Conservation (phyloP, 2,888 invertebrate species). For the Julus scanicus region DNA sequence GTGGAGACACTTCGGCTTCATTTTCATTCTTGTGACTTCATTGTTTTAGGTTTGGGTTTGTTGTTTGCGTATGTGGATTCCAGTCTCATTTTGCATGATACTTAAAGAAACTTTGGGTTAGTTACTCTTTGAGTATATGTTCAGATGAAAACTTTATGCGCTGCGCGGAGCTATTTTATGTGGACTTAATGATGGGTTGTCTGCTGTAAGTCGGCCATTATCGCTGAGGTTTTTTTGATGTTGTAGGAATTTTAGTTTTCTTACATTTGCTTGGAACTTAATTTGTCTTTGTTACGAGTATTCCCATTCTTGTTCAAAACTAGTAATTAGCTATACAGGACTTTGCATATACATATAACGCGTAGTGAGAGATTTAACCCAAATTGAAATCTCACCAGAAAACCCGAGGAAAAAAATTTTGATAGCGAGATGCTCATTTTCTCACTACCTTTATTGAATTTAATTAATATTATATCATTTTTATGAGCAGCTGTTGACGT, state of each 20-base stretch:
- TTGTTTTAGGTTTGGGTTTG: no score
- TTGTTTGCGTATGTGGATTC: no score
- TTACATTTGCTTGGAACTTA: not conserved
- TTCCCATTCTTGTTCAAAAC: not conserved
- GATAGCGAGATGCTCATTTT: conserved; percentile 31
- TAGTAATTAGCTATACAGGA: not conserved
- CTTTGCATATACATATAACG: not conserved
- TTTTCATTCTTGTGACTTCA: no score
- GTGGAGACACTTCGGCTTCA: no score
- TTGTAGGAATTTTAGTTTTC: not conserved
- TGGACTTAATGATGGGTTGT: not conserved
- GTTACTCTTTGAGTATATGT: not conserved
- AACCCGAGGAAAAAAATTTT: not conserved
- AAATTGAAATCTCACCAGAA: not conserved
- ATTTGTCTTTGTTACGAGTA: not conserved
- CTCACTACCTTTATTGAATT: conserved; percentile 30
- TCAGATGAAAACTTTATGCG: not conserved
- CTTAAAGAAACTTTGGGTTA: not conserved
- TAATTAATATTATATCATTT: conserved; percentile 23
- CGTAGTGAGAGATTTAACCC: not conserved
- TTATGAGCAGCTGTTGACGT: conserved; percentile 7
- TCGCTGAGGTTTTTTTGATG: not conserved
- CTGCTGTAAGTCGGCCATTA: not conserved
- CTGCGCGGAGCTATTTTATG: not conserved
- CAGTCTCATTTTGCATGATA: not conserved